Conservation (phyloP, 2,888 invertebrate genomes). For the Hirudinaria manillensis region DNA sequence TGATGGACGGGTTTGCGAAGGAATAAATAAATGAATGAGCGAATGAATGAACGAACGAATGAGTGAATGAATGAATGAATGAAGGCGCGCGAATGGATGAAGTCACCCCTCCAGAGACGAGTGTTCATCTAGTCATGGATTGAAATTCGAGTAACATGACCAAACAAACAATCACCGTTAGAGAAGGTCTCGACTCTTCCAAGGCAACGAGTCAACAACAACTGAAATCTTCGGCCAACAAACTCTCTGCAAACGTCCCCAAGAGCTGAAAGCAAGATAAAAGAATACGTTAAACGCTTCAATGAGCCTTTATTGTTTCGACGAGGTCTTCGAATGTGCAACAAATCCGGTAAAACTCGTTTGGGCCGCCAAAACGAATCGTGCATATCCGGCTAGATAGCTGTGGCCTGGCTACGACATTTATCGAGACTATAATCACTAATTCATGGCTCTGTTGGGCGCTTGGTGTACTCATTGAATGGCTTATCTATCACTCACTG, state of each 20-base stretch:
- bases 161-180: constrained; percentile 20
- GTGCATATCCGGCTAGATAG: constrained; percentile 16
- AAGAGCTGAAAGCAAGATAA: neutral
- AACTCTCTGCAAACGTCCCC: neutral
- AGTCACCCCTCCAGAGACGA: constrained; percentile 21
- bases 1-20: neutral
- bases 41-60: neutral
- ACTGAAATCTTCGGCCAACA: too few species aligned
- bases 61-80: neutral
- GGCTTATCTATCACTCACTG: too few species aligned
- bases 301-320: neutral
- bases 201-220: too few species aligned
- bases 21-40: neutral
- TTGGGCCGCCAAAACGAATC: constrained; percentile 13
- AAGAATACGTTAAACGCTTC: neutral
- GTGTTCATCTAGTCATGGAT: constrained; percentile 26
- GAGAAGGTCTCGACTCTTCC: neutral
- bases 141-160: constrained; percentile 3
- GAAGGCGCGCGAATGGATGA: neutral
- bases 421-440: too few species aligned
- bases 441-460: too few species aligned
- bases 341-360: constrained; percentile 14
- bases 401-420: neutral
- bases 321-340: neutral
- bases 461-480: too few species aligned